A percentile compares a stretch with the other conserved stretches of the same genome.
These are phyloP conservation scores for Trypoxylon attenuatum DNA, from an alignment of 2,888 invertebrate genomes.

Conservation along the genomic window DNA sequence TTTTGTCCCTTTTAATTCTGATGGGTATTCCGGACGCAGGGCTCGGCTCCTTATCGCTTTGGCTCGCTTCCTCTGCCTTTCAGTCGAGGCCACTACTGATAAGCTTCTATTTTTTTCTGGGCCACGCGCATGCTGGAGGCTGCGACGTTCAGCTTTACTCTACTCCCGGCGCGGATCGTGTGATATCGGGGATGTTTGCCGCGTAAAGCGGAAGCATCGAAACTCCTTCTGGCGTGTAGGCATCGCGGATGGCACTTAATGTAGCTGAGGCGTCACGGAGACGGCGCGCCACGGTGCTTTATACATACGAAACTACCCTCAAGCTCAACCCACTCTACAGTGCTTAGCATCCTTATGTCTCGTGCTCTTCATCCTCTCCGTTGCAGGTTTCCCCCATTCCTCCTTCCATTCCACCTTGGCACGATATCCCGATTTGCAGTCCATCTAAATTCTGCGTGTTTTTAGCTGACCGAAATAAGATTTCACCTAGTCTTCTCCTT, in stretches of 20 bases:
- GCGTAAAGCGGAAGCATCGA: conserved; percentile 21
- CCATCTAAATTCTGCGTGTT: conserved; percentile 13
- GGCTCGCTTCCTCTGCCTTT: not conserved
- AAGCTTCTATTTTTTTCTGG: not conserved
- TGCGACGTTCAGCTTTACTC: not conserved
- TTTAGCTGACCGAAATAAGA: too few species aligned
- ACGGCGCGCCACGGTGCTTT: conserved; percentile 8
- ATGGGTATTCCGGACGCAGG: not conserved
- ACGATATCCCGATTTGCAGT: not conserved
- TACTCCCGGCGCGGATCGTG: too few species aligned
- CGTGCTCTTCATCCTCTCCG: conserved; percentile 10
- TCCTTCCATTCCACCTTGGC: not conserved
- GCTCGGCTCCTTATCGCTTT: not conserved
- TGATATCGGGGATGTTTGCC: not conserved
- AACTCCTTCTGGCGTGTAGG: conserved; percentile 8
- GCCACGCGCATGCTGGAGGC: not conserved
- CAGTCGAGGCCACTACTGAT: not conserved
- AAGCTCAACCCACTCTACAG: not conserved
- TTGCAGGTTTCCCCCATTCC: not conserved
- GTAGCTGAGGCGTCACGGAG: conserved; percentile 16
- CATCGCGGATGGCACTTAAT: conserved; percentile 18
- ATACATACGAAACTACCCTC: conserved; percentile 16
- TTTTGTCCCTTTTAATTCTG: not conserved
- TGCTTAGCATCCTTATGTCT: conserved; percentile 16
- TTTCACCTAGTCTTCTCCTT: not conserved